Conservation (phyloP, 2,888 invertebrate species). For the Campoplex nolae region DNA sequence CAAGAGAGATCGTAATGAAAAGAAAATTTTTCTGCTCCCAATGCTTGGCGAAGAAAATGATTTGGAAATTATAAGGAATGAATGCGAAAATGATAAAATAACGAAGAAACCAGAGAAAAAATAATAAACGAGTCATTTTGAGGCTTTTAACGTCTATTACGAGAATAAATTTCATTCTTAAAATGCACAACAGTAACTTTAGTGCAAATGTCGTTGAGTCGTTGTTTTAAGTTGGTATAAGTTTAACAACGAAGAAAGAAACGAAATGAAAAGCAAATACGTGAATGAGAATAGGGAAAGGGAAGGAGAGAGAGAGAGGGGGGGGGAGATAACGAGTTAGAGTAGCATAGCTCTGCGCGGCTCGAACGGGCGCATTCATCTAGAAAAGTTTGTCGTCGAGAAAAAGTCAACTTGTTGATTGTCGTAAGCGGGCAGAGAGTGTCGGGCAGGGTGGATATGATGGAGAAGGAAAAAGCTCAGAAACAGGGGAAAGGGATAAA, state of each 20-base stretch:
- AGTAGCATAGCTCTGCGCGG: constrained; percentile 40
- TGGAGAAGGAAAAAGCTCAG: constrained; percentile 16
- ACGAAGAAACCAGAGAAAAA: background rate
- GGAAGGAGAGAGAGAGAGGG: background rate
- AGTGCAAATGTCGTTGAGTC: constrained; percentile 43
- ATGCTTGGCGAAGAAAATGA: background rate
- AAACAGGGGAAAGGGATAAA: constrained; percentile 22
- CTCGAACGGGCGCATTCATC: constrained; percentile 53
- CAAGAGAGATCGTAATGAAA: background rate
- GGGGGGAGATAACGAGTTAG: constrained; percentile 32
- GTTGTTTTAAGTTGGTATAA: constrained; percentile 34
- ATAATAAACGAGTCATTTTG: background rate
- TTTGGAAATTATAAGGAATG: background rate
- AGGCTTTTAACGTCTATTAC: constrained; percentile 4
- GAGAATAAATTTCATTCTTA: constrained; percentile 43
- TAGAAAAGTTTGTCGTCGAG: constrained; percentile 59
- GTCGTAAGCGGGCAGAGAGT: constrained; percentile 51
- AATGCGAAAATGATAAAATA: background rate
- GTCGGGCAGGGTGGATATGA: constrained; percentile 50
- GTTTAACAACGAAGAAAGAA: constrained; percentile 16
- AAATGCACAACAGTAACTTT: constrained; percentile 53
- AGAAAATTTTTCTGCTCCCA: background rate
- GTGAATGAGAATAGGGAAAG: background rate
- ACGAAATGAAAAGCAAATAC: background rate
- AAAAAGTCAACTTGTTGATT: constrained; percentile 75